Percentiles rank a stretch among this genome's conserved stretches.
Conservation (phyloP, 2,888 invertebrate species). For the Blastobasis lacticolella region DNA sequence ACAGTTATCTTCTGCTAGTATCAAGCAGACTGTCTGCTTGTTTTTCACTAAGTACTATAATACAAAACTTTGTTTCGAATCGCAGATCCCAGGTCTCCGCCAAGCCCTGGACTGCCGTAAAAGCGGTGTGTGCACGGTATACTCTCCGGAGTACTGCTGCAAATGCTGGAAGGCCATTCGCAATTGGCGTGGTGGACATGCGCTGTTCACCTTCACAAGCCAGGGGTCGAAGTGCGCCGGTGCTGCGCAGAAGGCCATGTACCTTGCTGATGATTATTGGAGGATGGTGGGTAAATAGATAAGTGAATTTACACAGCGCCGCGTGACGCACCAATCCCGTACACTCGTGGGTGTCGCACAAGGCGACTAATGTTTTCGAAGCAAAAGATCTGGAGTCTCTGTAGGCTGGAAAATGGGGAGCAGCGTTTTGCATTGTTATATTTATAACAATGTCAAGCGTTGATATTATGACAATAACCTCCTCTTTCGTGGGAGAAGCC, state of each 20-base stretch:
- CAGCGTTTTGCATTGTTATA: too few species aligned
- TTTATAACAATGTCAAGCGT: too few species aligned
- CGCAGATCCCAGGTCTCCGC: constrained; percentile 87
- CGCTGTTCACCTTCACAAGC: constrained; percentile 92
- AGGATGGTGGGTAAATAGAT: constrained; percentile 72
- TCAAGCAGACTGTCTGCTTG: background rate
- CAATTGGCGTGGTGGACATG: constrained; percentile 82
- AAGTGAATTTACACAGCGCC: too few species aligned
- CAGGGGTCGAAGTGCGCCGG: constrained; percentile 96
- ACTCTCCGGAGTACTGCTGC: constrained; percentile 84
- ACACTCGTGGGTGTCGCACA: too few species aligned
- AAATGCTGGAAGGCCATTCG: constrained; percentile 83
- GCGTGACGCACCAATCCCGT: too few species aligned
- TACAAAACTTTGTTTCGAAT: background rate
- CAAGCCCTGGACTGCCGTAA: constrained; percentile 80
- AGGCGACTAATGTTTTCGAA: too few species aligned
- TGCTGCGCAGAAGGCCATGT: constrained; percentile 96
- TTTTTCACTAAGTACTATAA: background rate
- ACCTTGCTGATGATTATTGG: constrained; percentile 90
- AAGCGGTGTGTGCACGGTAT: constrained; percentile 89
- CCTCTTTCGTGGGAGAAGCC: too few species aligned
- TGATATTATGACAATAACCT: too few species aligned
- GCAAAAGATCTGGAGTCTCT: too few species aligned
- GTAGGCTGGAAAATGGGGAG: too few species aligned
- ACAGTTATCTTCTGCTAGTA: too few species aligned